phyloP scores from a whole-genome alignment of 2,888 invertebrate genomes.

The Agrochola litura region DNA sequence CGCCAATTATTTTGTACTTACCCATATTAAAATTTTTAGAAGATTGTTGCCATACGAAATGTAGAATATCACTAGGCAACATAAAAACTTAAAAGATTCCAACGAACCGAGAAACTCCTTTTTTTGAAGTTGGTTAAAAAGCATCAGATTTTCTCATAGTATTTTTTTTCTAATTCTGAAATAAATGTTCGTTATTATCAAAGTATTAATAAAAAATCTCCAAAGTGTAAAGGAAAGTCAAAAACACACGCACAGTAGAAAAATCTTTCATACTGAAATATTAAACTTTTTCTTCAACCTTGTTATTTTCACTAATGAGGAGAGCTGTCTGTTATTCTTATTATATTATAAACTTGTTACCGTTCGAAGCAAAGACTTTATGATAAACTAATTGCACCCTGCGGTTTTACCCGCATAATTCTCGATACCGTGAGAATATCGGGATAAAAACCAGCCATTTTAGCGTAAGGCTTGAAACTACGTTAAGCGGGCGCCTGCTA shows the following conservation, averaged over 20 bases:
- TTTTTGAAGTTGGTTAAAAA: no score
- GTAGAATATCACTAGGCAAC: neutral
- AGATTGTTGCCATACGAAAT: neutral
- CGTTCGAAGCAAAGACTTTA: conserved; percentile 6
- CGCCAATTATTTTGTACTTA: neutral
- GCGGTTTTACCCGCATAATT: no score
- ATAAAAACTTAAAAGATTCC: neutral
- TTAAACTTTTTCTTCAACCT: conserved; percentile 2
- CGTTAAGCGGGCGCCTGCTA: no score
- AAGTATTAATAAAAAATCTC: neutral
- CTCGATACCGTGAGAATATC: no score
- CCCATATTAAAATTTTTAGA: neutral
- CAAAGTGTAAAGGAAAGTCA: neutral
- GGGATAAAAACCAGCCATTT: no score
- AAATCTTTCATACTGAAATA: neutral
- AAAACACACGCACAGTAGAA: neutral
- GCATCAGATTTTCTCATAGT: no score
- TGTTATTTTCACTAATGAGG: conserved; percentile 38
- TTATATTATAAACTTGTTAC: neutral
- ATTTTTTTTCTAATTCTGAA: neutral
- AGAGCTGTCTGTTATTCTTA: conserved; percentile 13
- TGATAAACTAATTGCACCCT: neutral
- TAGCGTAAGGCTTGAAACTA: no score
- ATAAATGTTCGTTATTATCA: neutral
- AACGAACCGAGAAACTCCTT: no score